Base-by-base conservation (phyloP, 2,113 vertebrate species). In the Chaetodon trifascialis region DNA sequence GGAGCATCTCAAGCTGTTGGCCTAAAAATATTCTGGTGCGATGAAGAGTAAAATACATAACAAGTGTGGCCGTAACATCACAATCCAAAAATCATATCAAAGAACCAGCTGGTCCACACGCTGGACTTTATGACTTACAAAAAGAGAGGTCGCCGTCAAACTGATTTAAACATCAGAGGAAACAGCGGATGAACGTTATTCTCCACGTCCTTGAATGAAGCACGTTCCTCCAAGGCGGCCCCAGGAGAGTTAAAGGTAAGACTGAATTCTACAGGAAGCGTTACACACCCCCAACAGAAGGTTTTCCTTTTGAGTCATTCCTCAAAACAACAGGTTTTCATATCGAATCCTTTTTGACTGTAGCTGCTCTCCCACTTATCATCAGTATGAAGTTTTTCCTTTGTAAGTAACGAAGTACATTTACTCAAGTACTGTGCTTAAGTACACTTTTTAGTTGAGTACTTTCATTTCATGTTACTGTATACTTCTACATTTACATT, bases 1-100 rank as follows among this genome's bases (percentile, higher is more conserved):
- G 58, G 65, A 85, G 25, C 79, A 74, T 74, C 58, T 80, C 65
- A 63, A 79, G 67, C 77, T 62, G 84, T n/a, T 83, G 73, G 42
- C 62, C 59, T 76, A 25, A 87, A 86, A 87, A 69, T 66, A 52
- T n/a, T 70, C 58, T 25, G 58, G 17, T 60, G 73, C 55, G 75
- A 74, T 70, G 49, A 68, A 23, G 47, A 69, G 47, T 69, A 17
- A 65, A 80, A 83, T 21, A 40, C 52, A 52, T 15, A 68, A 52
- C 34, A 73, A 25, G 25, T 52, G 38, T 19, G 17, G 55, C 40
- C 14, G 3, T 10, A 36, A 62, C 44, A 63, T 56, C 56, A 74
- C 62, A 79, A 83, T 77, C 46, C 25, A 76, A 75, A 71, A 56
- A 78, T 38, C 59, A 36, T 52, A 87, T 86, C 36, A 74, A 76